Percentiles rank a stretch among this genome's conserved stretches.
These are phyloP conservation scores for Anoncus sp. DNA, from an alignment of 2,888 invertebrate species.

Conservation along the genomic window DNA sequence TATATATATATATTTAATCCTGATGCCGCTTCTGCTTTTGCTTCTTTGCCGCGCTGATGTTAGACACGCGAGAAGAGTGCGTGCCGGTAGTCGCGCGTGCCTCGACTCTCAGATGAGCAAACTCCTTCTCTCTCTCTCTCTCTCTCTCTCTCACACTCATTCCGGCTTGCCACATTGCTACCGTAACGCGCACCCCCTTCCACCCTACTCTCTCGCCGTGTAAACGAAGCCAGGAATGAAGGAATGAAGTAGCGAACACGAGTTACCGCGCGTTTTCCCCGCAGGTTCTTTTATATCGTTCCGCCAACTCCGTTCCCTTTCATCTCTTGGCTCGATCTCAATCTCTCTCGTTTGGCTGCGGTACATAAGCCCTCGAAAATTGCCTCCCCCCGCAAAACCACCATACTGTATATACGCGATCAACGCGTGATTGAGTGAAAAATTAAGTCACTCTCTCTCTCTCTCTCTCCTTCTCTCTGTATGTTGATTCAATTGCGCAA, in stretches of 20 bases:
- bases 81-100: constrained; percentile 75
- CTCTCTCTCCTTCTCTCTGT: no score
- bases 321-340: constrained; percentile 46
- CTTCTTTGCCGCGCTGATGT: constrained; percentile 45
- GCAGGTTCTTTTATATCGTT: constrained; percentile 48
- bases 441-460: no score
- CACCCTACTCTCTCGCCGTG: constrained; percentile 34
- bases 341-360: constrained; percentile 32
- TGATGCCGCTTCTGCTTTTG: constrained; percentile 44
- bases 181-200: constrained; percentile 35
- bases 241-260: constrained; percentile 55
- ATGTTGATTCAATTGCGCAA: no score
- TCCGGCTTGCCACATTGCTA: constrained; percentile 28
- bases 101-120: constrained; percentile 68
- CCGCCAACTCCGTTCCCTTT: constrained; percentile 35
- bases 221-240: constrained; percentile 54
- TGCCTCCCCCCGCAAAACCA: no score
- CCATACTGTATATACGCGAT: no score
- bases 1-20: constrained; percentile 13
- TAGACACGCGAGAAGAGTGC: constrained; percentile 68
- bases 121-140: constrained; percentile 3
- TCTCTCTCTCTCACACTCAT: constrained; percentile 20
- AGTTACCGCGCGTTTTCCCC: constrained; percentile 54
- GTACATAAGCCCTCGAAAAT: background rate
- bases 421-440: no score